Percentiles rank a stretch among this genome's conserved stretches.
Evolutionary conservation across 2,797 vertebrate genomes (phyloP).

Genomic region (Poeciliopsis paucimaculata): DNA sequence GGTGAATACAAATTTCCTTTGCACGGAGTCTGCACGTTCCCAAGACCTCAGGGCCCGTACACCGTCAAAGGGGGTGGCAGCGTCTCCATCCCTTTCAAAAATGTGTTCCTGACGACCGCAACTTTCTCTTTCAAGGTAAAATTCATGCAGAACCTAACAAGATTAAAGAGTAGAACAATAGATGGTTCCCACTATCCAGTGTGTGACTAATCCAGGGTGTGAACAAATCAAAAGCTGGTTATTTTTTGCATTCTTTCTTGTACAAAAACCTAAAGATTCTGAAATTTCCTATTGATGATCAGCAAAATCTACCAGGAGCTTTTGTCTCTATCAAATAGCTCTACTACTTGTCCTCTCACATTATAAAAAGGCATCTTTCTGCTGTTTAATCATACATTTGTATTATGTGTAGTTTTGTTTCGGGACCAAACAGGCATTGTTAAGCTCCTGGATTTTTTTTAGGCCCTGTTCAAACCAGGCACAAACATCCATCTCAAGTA

Average conservation of each 20-base stretch:
- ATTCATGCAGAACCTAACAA: background rate
- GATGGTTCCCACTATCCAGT: background rate
- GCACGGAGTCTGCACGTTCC: slow-evolving; percentile 77
- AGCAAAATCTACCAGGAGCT: background rate
- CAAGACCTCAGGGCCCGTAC: slow-evolving; percentile 88
- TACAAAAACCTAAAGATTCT: background rate
- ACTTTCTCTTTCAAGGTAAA: slow-evolving; percentile 76
- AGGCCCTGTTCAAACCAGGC: background rate
- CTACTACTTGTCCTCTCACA: background rate
- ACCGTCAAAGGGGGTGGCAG: slow-evolving; percentile 73
- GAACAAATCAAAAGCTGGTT: background rate
- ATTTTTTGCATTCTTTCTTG: background rate
- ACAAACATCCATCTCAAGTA: background rate
- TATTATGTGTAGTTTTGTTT: background rate
- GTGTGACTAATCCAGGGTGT: background rate
- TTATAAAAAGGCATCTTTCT: background rate
- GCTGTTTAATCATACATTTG: background rate
- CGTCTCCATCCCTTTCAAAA: slow-evolving; percentile 87
- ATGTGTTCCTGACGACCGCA: slow-evolving; percentile 81
- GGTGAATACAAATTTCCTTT: slow-evolving; percentile 86
- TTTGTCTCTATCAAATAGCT: background rate
- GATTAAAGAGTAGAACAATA: background rate
- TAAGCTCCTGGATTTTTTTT: background rate
- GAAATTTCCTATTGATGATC: background rate
- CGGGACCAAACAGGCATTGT: background rate